Percentiles rank a stretch among this genome's conserved stretches.
These are phyloP conservation scores for Prionchulus punctatus DNA, from an alignment of 2,888 invertebrate genomes.

Conservation along the genomic window DNA sequence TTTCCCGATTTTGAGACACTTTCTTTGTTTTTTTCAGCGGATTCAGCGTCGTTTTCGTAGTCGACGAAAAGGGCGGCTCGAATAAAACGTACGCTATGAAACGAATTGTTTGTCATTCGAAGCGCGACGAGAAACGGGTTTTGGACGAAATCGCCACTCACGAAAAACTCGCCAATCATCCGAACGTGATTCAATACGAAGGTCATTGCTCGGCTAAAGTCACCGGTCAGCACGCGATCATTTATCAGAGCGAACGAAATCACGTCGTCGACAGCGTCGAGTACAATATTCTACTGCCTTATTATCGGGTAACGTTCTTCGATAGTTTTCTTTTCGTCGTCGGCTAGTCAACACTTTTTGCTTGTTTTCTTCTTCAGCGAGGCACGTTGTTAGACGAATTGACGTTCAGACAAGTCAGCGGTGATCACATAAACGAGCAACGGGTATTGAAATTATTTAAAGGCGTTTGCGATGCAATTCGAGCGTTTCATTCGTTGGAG, in stretches of 20 bases:
- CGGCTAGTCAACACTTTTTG: no score
- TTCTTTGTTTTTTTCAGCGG: constrained; percentile 48
- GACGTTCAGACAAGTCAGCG: constrained; percentile 43
- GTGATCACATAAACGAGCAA: constrained; percentile 47
- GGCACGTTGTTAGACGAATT: constrained; percentile 58
- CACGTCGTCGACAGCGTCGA: constrained; percentile 32
- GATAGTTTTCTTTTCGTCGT: no score
- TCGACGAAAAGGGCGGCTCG: constrained; percentile 48
- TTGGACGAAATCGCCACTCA: constrained; percentile 57
- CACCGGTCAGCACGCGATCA: constrained; percentile 43
- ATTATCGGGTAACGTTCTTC: constrained; percentile 51
- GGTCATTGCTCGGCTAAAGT: constrained; percentile 25
- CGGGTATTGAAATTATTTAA: constrained; percentile 53
- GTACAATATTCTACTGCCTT: constrained; percentile 51
- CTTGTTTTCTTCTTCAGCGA: no score
- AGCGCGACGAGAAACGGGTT: constrained; percentile 53
- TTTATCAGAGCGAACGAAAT: constrained; percentile 36
- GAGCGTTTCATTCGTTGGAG: constrained; percentile 53
- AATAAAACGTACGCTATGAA: constrained; percentile 57
- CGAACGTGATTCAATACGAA: constrained; percentile 54
- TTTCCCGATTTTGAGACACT: no score
- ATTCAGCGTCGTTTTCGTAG: constrained; percentile 60
- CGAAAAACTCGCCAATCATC: constrained; percentile 48
- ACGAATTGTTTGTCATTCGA: constrained; percentile 59
- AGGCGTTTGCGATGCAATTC: constrained; percentile 56